These are phyloP conservation scores for Holothuria glaberrima DNA, from an alignment of 35 echinoderm and acorn worm genomes.

Conservation along the genomic window DNA sequence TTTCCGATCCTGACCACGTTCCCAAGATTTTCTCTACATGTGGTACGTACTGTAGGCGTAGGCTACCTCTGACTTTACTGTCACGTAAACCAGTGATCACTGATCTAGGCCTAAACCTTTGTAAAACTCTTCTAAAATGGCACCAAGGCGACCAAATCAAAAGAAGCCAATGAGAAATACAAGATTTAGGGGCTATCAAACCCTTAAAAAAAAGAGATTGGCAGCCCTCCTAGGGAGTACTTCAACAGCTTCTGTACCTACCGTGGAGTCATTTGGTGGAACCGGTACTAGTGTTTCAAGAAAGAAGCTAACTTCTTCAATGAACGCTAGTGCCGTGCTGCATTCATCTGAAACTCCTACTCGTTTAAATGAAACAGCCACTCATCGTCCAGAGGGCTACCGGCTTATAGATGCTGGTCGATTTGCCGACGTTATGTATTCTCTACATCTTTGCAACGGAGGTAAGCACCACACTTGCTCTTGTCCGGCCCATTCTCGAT, in stretches of 20 bases:
- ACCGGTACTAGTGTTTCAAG: background rate
- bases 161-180: too few species aligned
- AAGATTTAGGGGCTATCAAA: too few species aligned
- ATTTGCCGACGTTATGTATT: background rate
- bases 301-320: background rate
- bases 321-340: background rate
- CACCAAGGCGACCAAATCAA: too few species aligned
- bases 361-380: background rate
- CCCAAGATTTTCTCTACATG: too few species aligned
- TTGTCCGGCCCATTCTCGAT: too few species aligned
- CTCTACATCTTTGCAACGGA: constrained; percentile 10
- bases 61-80: too few species aligned
- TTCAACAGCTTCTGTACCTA: background rate
- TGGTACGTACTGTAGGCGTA: too few species aligned
- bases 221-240: background rate
- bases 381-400: background rate
- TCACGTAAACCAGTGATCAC: too few species aligned
- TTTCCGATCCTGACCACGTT: too few species aligned
- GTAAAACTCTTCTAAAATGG: too few species aligned
- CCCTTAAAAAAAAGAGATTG: constrained; percentile 7
- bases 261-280: background rate
- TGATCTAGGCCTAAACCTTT: too few species aligned
- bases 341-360: background rate
- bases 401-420: background rate
- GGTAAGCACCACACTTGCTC: constrained; percentile 28